phyloP scores from a whole-genome alignment of 2,113 vertebrate species.

The Cisticola juncidis region DNA sequence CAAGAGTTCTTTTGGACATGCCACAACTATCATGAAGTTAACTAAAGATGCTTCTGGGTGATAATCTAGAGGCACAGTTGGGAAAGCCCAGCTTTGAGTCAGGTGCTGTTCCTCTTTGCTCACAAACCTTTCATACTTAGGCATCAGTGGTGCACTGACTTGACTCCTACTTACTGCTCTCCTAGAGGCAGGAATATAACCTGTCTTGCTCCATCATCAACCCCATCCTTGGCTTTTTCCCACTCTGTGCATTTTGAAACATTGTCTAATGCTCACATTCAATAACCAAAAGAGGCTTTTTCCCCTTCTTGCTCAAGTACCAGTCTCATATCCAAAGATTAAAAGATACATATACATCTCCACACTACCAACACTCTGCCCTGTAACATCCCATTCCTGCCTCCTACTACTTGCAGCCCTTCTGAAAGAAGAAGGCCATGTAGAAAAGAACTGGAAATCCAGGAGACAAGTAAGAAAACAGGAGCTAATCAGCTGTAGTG shows the following conservation, averaged over 20 bases:
- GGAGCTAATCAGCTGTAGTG: neutral
- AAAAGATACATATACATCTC: neutral
- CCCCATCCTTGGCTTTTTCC: neutral
- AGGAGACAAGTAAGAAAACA: neutral
- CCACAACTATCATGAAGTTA: neutral
- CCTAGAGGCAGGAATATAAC: neutral
- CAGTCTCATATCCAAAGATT: neutral
- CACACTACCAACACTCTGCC: neutral
- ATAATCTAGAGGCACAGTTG: neutral
- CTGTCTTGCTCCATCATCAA: neutral
- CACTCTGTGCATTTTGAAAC: neutral
- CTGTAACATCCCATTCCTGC: neutral
- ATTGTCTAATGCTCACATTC: neutral
- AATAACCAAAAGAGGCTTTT: neutral
- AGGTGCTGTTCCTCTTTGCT: neutral
- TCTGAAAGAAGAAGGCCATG: neutral
- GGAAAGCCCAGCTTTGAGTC: neutral
- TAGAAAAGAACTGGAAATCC: neutral
- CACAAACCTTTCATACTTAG: neutral
- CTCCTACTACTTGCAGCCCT: neutral
- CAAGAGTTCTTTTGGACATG: neutral
- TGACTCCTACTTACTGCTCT: neutral
- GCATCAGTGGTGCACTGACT: neutral
- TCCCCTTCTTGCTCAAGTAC: neutral
- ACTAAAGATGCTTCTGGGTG: neutral